Evolutionary conservation across 2,888 invertebrate species (phyloP), one percentile per base, ranked within the genome.

Genomic region (Nomada hirtipes): DNA sequence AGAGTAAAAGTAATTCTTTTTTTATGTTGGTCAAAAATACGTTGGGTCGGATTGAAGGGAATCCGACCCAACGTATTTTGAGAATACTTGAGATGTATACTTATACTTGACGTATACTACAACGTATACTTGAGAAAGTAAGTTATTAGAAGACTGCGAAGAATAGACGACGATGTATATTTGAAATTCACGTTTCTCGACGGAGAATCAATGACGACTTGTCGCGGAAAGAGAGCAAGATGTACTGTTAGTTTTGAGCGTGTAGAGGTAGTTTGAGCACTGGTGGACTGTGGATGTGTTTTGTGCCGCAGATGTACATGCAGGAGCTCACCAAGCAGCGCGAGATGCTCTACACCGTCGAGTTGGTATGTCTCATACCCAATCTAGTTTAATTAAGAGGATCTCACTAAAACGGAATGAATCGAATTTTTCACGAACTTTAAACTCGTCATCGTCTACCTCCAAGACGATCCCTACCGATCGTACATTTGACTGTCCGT

Each of bases 241-340:
- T 83, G 87, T 81, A 88, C 79, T 85, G 85, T 88, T 87, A 94
- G 94, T 94, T 47, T 89, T 89, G 91, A 91, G 83, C 85, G 88
- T 89, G 86, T 84, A 80, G 86, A 78, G 88, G 92, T 93, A 91
- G 91, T 90, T 91, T 91, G 93, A 93, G 92, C 93, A 92, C 92
- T 93, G 91, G 93, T 93, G 92, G 92, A 93, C 90, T 93, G 92
- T 91, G 91, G 92, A 92, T 92, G 91, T 93, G 92, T 94, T 93
- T 92, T 91, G 94, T 94, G 93, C 94, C 95, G 95, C 97, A 97
- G 97, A 97, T 97, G 95, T 97, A 97, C 96, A 96, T 97, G 95
- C 97, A 97, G 95, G 98, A 98, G 96, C 97, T 98, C 95, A 97
- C 96, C 95, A 97, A 97, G 95, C 97, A 97, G 95, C 96, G 97